These are phyloP conservation scores for Corydoras maculifer DNA, from an alignment of 2,113 vertebrate genomes.

Conservation along the genomic window DNA sequence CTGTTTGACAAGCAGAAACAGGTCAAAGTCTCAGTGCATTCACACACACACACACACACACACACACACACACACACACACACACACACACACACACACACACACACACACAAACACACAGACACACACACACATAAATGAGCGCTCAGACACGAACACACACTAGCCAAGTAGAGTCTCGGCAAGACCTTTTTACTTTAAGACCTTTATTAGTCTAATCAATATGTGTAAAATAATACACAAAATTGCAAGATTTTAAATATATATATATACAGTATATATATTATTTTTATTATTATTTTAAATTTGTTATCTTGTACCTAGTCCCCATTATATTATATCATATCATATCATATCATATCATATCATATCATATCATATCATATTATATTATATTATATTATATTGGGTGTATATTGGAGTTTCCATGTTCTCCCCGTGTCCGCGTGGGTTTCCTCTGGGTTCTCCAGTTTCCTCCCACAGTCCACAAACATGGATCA, in stretches of 20 bases:
- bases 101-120: constrained; percentile 13
- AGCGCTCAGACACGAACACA: not conserved
- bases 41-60: constrained; percentile 47
- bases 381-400: too few relatives aligned
- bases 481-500: too few relatives aligned
- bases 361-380: too few relatives aligned
- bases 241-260: not conserved
- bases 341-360: too few relatives aligned
- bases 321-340: too few relatives aligned
- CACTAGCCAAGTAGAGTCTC: not conserved
- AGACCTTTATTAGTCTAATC: not conserved
- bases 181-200: not conserved
- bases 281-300: too few relatives aligned
- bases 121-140: constrained; percentile 7
- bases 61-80: constrained; percentile 15
- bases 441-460: too few relatives aligned
- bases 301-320: too few relatives aligned
- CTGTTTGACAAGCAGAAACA: constrained; percentile 44
- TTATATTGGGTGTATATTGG: too few relatives aligned
- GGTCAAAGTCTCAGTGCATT: constrained; percentile 22
- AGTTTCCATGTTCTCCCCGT: too few relatives aligned
- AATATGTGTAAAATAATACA: not conserved
- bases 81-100: constrained; percentile 15
- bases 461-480: too few relatives aligned
- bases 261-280: too few relatives aligned